These are phyloP conservation scores for Caenorhabditis japonica DNA, from an alignment of 2,888 invertebrate species.

Conservation along the genomic window DNA sequence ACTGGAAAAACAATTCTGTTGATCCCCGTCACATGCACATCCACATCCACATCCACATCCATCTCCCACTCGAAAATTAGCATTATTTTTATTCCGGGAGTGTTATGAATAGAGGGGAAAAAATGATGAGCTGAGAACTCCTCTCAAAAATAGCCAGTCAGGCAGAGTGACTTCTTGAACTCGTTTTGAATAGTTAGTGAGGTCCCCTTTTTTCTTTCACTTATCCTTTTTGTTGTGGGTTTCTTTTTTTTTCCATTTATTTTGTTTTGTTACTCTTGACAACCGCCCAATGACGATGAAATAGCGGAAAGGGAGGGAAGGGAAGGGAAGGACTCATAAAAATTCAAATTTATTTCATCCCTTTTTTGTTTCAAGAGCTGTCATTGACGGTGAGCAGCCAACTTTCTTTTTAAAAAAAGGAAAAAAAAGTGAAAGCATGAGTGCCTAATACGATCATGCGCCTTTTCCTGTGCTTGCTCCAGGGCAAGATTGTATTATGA, in stretches of 20 bases:
- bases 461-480: constrained; percentile 16
- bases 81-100: constrained; percentile 14
- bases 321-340: constrained; percentile 16
- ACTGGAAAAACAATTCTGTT: no score
- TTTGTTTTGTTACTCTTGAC: constrained; percentile 10
- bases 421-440: neutral
- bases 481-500: constrained; percentile 22
- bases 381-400: no score
- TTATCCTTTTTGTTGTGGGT: neutral
- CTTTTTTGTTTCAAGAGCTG: neutral
- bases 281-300: constrained; percentile 1
- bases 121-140: neutral
- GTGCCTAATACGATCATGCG: constrained; percentile 29
- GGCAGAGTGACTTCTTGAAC: neutral
- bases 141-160: neutral
- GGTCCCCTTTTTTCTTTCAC: neutral
- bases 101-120: constrained; percentile 12
- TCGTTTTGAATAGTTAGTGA: neutral
- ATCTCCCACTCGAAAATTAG: constrained; percentile 33
- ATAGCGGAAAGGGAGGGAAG: no score
- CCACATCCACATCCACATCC: no score
- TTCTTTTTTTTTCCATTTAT: neutral
- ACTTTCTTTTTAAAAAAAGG: no score
- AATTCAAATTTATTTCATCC: neutral
- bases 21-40: constrained; percentile 15